Conservation (phyloP, 2,797 vertebrate species). For the Sebastes kiyomatsui region DNA sequence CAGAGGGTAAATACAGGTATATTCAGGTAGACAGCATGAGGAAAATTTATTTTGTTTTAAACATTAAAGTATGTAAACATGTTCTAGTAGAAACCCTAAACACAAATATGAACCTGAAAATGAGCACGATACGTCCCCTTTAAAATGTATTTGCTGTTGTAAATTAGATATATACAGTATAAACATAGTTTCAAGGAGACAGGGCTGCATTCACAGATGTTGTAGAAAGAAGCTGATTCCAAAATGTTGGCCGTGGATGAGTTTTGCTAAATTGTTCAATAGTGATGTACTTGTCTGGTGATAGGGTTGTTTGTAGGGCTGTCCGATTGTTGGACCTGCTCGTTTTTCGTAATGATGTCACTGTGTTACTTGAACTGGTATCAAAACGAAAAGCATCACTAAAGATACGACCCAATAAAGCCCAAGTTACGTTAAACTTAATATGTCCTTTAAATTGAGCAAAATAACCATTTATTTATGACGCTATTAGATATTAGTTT, state of each 20-base stretch:
- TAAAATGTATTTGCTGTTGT: background rate
- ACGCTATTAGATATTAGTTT: background rate
- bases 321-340: too few relatives aligned
- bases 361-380: background rate
- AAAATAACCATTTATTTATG: background rate
- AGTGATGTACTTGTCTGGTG: too few relatives aligned
- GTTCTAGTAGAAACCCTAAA: rapidly evolving
- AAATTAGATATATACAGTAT: too few relatives aligned
- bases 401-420: background rate
- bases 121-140: rapidly evolving
- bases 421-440: background rate
- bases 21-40: too few relatives aligned
- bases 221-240: background rate
- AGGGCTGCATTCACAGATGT: too few relatives aligned
- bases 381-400: background rate
- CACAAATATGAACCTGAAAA: too few relatives aligned
- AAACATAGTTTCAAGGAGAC: background rate
- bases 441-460: background rate
- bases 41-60: too few relatives aligned
- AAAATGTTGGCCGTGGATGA: background rate
- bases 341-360: too few relatives aligned
- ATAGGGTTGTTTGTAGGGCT: too few relatives aligned
- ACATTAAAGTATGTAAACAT: too few relatives aligned
- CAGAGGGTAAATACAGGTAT: rapidly evolving
- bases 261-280: too few relatives aligned